Evolutionary conservation across 2,797 vertebrate genomes (phyloP).

Genomic region (Amazona finschi): DNA sequence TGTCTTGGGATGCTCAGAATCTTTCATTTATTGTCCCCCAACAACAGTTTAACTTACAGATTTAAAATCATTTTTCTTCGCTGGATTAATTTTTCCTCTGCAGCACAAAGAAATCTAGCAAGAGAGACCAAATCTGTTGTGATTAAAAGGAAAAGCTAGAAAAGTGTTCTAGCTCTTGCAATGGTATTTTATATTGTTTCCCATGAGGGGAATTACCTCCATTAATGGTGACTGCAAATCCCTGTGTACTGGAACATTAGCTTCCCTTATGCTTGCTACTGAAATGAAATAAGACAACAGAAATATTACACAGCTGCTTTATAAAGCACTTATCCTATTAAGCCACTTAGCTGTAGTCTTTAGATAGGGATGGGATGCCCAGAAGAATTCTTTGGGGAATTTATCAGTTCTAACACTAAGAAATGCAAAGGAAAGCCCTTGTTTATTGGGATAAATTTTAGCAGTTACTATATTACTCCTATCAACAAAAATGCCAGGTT

Average conservation of each 20-base stretch:
- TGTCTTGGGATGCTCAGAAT: background rate
- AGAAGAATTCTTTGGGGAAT: background rate
- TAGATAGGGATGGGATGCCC: background rate
- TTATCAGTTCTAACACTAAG: background rate
- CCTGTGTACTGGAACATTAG: background rate
- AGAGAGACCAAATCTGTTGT: background rate
- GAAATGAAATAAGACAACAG: conserved; percentile 42
- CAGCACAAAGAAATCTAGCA: background rate
- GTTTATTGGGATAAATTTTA: background rate
- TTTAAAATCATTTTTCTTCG: background rate
- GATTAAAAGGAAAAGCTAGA: background rate
- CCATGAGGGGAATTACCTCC: conserved; percentile 1
- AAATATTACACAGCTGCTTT: conserved; percentile 15
- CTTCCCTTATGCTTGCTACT: conserved; percentile 8
- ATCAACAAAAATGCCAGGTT: background rate
- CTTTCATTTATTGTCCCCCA: background rate
- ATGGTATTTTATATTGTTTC: background rate
- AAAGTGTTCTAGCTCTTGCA: background rate
- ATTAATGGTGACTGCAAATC: conserved; percentile 22
- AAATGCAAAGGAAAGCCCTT: background rate
- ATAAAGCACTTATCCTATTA: conserved; percentile 20
- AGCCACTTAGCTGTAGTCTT: background rate
- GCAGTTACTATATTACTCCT: background rate
- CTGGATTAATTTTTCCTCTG: background rate
- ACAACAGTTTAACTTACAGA: background rate